Evolutionary conservation across 2,797 vertebrate species (phyloP).

Genomic region (Cyprinella venusta): DNA sequence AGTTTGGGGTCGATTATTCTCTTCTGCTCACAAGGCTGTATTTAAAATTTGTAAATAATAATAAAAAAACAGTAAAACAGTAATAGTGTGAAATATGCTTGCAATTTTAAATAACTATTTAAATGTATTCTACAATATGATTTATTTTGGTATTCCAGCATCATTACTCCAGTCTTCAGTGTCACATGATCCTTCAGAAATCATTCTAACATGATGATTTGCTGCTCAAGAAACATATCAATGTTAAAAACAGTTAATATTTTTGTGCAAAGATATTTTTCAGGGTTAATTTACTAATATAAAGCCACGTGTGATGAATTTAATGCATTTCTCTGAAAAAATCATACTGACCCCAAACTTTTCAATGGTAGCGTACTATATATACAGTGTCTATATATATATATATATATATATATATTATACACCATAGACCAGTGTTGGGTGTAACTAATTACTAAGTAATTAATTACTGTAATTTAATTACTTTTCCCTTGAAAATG

Average conservation of each 20-base stretch:
- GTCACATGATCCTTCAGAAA: conserved; percentile 1
- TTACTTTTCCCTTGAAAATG: too few species aligned
- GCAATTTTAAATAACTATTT: neutral
- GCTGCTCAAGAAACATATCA: neutral
- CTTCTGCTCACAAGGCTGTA: neutral
- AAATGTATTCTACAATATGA: neutral
- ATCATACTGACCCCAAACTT: neutral
- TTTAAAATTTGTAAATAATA: neutral
- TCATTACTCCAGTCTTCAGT: neutral
- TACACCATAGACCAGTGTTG: too few species aligned
- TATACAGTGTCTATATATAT: too few species aligned
- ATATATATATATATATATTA: too few species aligned
- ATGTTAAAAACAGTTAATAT: neutral
- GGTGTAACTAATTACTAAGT: too few species aligned
- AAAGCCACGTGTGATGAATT: neutral
- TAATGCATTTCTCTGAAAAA: too few species aligned
- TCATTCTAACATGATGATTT: neutral
- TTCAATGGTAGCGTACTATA: neutral
- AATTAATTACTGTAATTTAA: too few species aligned
- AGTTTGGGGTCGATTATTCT: neutral
- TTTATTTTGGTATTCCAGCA: neutral
- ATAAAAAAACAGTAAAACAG: too few species aligned
- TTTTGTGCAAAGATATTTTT: neutral
- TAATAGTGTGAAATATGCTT: neutral
- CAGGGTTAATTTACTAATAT: neutral